Percentiles rank a stretch among this genome's conserved stretches.
Evolutionary conservation across 2,888 invertebrate species (phyloP).

Genomic region (Phyto melanocephala): DNA sequence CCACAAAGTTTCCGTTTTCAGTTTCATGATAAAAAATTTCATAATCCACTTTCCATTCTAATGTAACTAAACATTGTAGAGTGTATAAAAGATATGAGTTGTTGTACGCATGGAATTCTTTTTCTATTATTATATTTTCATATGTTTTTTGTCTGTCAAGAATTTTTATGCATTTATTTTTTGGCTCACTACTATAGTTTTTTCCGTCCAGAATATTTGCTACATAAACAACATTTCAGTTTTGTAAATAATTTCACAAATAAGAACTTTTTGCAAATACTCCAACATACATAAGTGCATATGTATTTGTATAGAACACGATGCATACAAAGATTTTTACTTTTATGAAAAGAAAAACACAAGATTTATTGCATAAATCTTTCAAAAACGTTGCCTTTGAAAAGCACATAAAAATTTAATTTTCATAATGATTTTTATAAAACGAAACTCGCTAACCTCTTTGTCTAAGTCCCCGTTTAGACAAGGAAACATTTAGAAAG

Average conservation of each 20-base stretch:
- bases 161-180: constrained; percentile 63
- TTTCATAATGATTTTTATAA: not conserved
- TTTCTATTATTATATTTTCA: constrained; percentile 39
- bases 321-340: not conserved
- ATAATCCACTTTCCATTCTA: constrained; percentile 31
- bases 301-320: too few relatives aligned
- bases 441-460: too few relatives aligned
- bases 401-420: constrained; percentile 5
- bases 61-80: not conserved
- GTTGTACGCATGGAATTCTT: constrained; percentile 20
- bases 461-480: too few relatives aligned
- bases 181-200: constrained; percentile 4
- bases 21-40: constrained; percentile 5
- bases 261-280: constrained; percentile 5
- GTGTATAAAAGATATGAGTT: too few relatives aligned
- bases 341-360: not conserved
- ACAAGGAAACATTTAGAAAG: too few relatives aligned
- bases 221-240: constrained; percentile 33
- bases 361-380: constrained; percentile 48
- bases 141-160: constrained; percentile 53
- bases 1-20: constrained; percentile 3
- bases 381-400: constrained; percentile 10
- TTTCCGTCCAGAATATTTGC: constrained; percentile 9
- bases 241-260: constrained; percentile 23
- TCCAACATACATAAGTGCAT: too few relatives aligned